Percentiles rank a stretch among this genome's conserved stretches.
Evolutionary conservation across 2,797 vertebrate species (phyloP).

Genomic region (Glossophaga mutica): DNA sequence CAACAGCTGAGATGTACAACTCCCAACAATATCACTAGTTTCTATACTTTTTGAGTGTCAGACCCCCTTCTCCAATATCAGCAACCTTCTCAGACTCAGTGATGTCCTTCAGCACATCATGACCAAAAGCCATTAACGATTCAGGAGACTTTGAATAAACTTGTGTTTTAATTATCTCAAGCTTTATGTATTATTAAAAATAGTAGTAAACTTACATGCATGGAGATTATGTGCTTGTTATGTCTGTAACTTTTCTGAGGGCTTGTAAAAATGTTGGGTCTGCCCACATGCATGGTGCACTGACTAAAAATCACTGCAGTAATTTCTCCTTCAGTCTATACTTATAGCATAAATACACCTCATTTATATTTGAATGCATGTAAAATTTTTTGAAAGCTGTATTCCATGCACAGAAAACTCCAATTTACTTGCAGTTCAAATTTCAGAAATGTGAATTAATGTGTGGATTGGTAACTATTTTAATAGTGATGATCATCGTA

Average conservation of each 20-base stretch:
- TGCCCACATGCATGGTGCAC: neutral
- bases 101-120: neutral
- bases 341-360: neutral
- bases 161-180: neutral
- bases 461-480: neutral
- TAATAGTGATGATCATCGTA: neutral
- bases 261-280: neutral
- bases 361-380: neutral
- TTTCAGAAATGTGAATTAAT: neutral
- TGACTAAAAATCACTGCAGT: neutral
- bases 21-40: neutral
- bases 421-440: neutral
- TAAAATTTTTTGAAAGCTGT: neutral
- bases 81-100: neutral
- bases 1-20: neutral
- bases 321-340: neutral
- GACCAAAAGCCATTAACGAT: neutral
- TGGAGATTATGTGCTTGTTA: neutral
- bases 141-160: neutral
- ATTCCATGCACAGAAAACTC: neutral
- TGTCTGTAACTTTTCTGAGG: neutral
- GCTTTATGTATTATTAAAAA: neutral
- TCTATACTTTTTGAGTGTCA: neutral
- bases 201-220: neutral
- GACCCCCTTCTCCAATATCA: neutral